Evolutionary conservation across 2,797 vertebrate genomes (phyloP), one percentile per base, ranked within the genome.

Genomic region (Orientallactaga sibirica): DNA sequence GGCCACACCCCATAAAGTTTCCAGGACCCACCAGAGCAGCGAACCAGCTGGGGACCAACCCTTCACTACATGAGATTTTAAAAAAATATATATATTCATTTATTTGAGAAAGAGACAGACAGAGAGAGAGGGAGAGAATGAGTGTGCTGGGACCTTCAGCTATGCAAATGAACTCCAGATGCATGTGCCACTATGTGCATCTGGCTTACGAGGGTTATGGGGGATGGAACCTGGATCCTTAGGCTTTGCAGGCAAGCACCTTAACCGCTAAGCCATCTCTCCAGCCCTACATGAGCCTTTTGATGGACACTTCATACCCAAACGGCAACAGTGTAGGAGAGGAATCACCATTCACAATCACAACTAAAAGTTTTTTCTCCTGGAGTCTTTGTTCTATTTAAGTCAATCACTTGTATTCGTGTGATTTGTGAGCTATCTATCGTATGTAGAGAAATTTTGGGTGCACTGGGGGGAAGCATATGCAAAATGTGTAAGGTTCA

Each of bases 401-500:
- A 77, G n/a, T 79, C 41, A 87, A 79, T 91, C 14, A 0, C 77
- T 81, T 90, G 43, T 74, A 43, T 93, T 88, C 78, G 9, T 58
- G 41, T 85, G 75, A 52, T 88, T 55, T 7, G 58, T 91, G 94
- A 87, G 67, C 70, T 89, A 64, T 75, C 27, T 89, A 64, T 75
- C 27, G 25, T 71, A 85, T 55, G 61, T 82, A 68, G 37, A 58
- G 62, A 77, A 81, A 29, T 87, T 78, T 61, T 71, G 25, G 2
- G 14, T 55, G 43, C 6, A 64, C 2, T 64, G 62, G 62, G 62
- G 62, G 6, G 22, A 14, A 14, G 62, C 5, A 14, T 86, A 76
- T 92, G 67, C 64, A 62, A 82, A 96, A 64, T 80, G 48, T 79
- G 27, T 85, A 88, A 79, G 43, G 37, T 25, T 78, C 43, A 71